Evolutionary conservation across 2,888 invertebrate species (phyloP), one percentile per base, ranked within the genome.

Genomic region (Luperina nickerlii): DNA sequence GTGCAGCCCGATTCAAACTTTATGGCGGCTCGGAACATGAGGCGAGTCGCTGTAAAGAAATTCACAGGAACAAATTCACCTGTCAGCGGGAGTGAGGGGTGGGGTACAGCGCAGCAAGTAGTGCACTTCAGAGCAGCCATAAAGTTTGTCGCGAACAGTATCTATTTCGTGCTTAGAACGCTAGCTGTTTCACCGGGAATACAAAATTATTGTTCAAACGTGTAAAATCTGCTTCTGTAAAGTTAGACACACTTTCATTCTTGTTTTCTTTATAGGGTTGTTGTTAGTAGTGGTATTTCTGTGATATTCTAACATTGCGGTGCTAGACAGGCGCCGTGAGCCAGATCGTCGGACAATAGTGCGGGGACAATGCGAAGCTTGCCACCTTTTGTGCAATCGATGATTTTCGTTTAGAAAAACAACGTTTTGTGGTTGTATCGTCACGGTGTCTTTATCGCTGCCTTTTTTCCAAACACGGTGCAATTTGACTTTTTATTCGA

Each of bases 331-430:
- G 76, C 70, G 74, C 68, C 63, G 77, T 18, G 78, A 85, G 77
- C 74, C 48, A 81, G 84, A 67, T 78, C 75, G 76, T 78, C 45
- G 68, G 78, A 88, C 84, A 88, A 89, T 86, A 86, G 88, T 84
- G 86, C 42, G 72, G 71, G 76, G 83, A 89, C 88, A 89, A 89
- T 79, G 73, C 74, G 69, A 32, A 72, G 74, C 67, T 78, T 70
- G 77, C 79, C 77, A 82, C 86, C 85, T 89, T 88, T 85, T 85
- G 85, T 81, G 72, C 75, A 24, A 76, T 83, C 85, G 70, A 83
- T 87, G 76, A 67, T 70, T 80, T 62, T 74, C 48, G 78, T 79
- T 82, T 76, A 57, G 42, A 80, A 83, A 75, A 87, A 79, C 78
- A 82, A 79, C 48, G 65, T 74, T 79, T 62, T 78, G 62, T 74